Evolutionary conservation across 2,888 invertebrate species (phyloP).

Genomic region (Eristalis arbustorum): DNA sequence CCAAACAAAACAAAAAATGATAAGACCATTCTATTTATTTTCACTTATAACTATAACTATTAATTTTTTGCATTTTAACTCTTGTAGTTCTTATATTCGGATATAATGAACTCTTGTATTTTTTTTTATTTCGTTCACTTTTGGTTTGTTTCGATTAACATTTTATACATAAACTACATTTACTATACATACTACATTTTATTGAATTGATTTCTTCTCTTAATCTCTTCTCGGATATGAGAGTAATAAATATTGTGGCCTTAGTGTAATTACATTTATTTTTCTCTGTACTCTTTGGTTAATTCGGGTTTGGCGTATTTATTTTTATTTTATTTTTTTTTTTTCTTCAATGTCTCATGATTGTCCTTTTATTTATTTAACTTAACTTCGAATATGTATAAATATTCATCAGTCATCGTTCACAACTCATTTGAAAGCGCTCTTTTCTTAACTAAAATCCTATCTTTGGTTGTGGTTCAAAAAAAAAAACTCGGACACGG

Average conservation of each 20-base stretch:
- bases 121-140: constrained; percentile 4
- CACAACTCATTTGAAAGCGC: constrained; percentile 18
- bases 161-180: constrained; percentile 5
- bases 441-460: background rate
- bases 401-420: constrained; percentile 44
- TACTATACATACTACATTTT: background rate
- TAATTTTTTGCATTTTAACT: constrained; percentile 64
- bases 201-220: constrained; percentile 20
- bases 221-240: constrained; percentile 3
- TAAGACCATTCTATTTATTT: constrained; percentile 45
- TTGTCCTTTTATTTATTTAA: constrained; percentile 33
- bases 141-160: constrained; percentile 14
- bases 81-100: constrained; percentile 56
- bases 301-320: constrained; percentile 50
- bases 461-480: constrained; percentile 54
- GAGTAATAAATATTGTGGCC: constrained; percentile 49
- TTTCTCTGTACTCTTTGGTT: constrained; percentile 37
- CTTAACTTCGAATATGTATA: constrained; percentile 32
- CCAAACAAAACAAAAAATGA: constrained; percentile 7
- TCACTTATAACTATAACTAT: constrained; percentile 43
- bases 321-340: constrained; percentile 19
- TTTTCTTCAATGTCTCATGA: constrained; percentile 34
- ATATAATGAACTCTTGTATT: constrained; percentile 45
- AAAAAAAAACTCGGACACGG: constrained; percentile 18
- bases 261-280: constrained; percentile 40